A percentile compares a stretch with the other conserved stretches of the same genome.
These are phyloP conservation scores for Melinopterus prodromus DNA, from an alignment of 2,888 invertebrate genomes.

Conservation along the genomic window DNA sequence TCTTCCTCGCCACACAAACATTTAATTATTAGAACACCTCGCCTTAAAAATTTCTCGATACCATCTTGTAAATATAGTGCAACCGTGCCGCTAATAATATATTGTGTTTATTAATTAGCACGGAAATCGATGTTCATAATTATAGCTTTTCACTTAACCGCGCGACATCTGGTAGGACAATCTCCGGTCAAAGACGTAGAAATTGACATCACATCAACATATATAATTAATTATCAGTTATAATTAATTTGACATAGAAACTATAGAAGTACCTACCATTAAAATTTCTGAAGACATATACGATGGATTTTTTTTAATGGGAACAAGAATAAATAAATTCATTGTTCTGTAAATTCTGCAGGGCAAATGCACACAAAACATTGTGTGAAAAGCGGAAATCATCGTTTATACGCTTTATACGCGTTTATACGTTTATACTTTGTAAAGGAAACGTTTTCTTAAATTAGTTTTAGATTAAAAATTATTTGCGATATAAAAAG, in stretches of 20 bases:
- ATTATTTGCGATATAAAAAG: too few relatives aligned
- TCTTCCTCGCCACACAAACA: conserved; percentile 14
- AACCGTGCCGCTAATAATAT: conserved; percentile 26
- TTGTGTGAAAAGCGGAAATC: too few relatives aligned
- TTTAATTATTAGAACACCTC: conserved; percentile 37
- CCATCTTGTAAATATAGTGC: conserved; percentile 26
- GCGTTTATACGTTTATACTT: too few relatives aligned
- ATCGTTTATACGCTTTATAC: too few relatives aligned
- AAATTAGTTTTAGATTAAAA: too few relatives aligned
- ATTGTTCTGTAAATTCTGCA: too few relatives aligned
- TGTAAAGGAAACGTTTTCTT: too few relatives aligned
- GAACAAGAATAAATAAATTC: too few relatives aligned
- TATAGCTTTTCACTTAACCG: not conserved
- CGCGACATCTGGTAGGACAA: not conserved
- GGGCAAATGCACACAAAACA: too few relatives aligned
- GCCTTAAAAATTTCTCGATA: conserved; percentile 37
- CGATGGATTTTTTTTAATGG: not conserved
- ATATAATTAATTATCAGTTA: not conserved
- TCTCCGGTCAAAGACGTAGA: not conserved
- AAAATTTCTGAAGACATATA: not conserved
- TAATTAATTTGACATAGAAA: not conserved
- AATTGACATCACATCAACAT: not conserved
- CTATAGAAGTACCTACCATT: not conserved
- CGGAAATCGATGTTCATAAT: conserved; percentile 26
- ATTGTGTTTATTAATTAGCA: conserved; percentile 37